Conservation (phyloP, 2,113 vertebrate species). For the Menidia beryllina region DNA sequence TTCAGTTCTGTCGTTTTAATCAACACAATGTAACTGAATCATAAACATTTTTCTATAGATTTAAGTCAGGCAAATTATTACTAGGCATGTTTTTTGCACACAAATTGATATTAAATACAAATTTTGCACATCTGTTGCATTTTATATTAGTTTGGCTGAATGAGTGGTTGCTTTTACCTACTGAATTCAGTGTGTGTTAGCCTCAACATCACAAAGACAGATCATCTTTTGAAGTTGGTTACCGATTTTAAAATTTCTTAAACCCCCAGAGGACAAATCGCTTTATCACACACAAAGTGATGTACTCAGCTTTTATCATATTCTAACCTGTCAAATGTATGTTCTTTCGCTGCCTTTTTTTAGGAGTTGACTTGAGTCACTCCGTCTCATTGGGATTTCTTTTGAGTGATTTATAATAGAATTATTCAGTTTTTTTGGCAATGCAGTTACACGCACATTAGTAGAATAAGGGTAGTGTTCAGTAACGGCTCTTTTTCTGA, state of each 20-base stretch:
- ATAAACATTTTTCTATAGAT: too few relatives aligned
- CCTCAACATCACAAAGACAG: constrained; percentile 44
- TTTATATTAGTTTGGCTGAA: neutral
- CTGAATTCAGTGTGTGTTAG: constrained; percentile 4
- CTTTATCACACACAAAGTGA: constrained; percentile 19
- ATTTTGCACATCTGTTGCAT: too few relatives aligned
- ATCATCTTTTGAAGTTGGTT: constrained; percentile 56
- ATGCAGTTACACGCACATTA: too few relatives aligned
- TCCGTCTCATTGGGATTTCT: neutral
- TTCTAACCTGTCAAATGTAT: neutral
- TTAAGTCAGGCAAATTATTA: too few relatives aligned
- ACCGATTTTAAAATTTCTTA: constrained; percentile 59
- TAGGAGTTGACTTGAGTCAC: neutral
- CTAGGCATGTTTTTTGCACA: too few relatives aligned
- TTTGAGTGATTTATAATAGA: too few relatives aligned
- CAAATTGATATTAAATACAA: too few relatives aligned
- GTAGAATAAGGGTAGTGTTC: too few relatives aligned
- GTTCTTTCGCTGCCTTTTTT: neutral
- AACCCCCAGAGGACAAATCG: constrained; percentile 51
- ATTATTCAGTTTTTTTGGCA: too few relatives aligned
- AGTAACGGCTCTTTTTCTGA: too few relatives aligned
- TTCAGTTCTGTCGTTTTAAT: too few relatives aligned
- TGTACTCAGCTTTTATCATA: neutral
- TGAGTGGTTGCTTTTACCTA: constrained; percentile 13
- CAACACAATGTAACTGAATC: too few relatives aligned